Percentiles rank a stretch among this genome's conserved stretches.
Conservation (phyloP, 2,888 invertebrate genomes). For the Scaptomyza polygonia region DNA sequence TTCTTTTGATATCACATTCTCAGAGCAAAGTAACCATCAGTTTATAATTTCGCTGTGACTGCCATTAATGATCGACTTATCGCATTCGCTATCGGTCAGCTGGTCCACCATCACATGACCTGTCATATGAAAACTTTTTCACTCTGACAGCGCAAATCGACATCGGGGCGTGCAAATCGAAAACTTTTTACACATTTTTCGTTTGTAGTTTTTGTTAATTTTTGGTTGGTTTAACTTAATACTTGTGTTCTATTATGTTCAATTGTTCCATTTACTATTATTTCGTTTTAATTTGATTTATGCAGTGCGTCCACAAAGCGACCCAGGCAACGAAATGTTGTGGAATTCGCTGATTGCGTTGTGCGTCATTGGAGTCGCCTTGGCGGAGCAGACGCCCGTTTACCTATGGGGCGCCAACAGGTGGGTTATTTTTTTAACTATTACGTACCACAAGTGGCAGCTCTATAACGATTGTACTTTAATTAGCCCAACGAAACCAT, state of each 20-base stretch:
- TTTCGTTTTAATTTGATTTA: conserved; percentile 51
- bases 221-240: conserved; percentile 61
- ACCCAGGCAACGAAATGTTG: conserved; percentile 67
- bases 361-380: conserved; percentile 76
- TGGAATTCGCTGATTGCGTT: conserved; percentile 76
- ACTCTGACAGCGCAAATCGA: conserved; percentile 79
- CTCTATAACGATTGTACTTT: conserved; percentile 4
- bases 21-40: background rate
- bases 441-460: conserved; percentile 14
- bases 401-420: conserved; percentile 86
- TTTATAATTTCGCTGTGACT: conserved; percentile 16
- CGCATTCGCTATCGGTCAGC: conserved; percentile 47
- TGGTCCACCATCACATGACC: conserved; percentile 81
- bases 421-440: conserved; percentile 66
- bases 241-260: conserved; percentile 47
- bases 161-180: conserved; percentile 65
- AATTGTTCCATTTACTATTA: conserved; percentile 41
- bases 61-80: conserved; percentile 26
- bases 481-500: conserved; percentile 70
- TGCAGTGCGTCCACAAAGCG: conserved; percentile 55
- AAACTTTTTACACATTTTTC: conserved; percentile 67
- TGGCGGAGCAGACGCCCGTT: conserved; percentile 86
- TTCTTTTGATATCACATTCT: background rate
- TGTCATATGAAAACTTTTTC: conserved; percentile 83
- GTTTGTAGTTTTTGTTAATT: conserved; percentile 73